Percentiles rank a stretch among this genome's conserved stretches.
phyloP scores from a whole-genome alignment of 1,140 invertebrate genomes.

The Melanaphis sacchari region DNA sequence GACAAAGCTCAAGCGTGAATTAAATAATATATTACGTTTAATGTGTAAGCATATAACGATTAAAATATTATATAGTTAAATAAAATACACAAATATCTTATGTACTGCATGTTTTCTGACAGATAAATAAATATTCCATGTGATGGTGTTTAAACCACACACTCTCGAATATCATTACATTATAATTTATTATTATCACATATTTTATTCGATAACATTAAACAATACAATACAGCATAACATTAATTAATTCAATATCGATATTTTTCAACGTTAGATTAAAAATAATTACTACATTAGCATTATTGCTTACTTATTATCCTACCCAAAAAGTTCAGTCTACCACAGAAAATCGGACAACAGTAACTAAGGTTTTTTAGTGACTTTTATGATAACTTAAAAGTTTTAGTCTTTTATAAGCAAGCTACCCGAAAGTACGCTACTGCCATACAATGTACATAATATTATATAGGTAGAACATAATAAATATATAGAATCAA shows the following conservation, averaged over 20 bases:
- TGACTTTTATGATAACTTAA: background rate
- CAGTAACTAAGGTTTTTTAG: background rate
- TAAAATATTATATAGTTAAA: background rate
- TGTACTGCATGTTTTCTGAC: background rate
- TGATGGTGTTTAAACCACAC: background rate
- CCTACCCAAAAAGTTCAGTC: background rate
- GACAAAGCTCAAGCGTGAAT: background rate
- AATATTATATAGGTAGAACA: too few species aligned
- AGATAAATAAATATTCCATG: background rate
- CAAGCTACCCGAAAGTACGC: background rate
- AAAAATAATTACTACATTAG: too few species aligned
- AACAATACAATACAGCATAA: background rate
- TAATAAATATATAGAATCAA: background rate
- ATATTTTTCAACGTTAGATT: background rate
- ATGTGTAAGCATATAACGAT: background rate
- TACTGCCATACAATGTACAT: background rate
- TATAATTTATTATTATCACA: background rate
- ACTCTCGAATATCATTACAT: background rate
- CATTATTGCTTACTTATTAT: too few species aligned
- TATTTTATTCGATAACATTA: background rate
- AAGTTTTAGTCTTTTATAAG: background rate
- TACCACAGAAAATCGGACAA: background rate
- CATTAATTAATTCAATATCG: background rate
- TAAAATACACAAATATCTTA: slow-evolving; percentile 5
- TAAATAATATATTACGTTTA: slow-evolving; percentile 6